A percentile compares a stretch with the other conserved stretches of the same genome.
Evolutionary conservation across 2,888 invertebrate species (phyloP).

Genomic region (Lamellibrachia columna): DNA sequence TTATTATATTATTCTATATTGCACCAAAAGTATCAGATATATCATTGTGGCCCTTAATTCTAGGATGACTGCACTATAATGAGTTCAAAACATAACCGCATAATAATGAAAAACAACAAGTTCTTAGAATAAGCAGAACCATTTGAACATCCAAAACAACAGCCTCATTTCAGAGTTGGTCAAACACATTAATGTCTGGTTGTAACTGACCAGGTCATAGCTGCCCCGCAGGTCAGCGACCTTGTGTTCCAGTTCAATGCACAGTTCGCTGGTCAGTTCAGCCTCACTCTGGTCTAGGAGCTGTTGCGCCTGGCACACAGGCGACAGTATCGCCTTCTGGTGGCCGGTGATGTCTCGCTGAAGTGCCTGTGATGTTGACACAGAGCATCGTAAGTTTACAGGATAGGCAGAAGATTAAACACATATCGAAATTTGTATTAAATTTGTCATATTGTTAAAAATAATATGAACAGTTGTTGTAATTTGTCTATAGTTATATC

Average conservation of each 20-base stretch:
- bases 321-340: conserved; percentile 59
- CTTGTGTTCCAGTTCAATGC: conserved; percentile 53
- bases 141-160: neutral
- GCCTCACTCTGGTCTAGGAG: conserved; percentile 58
- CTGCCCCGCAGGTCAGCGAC: conserved; percentile 51
- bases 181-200: too few relatives aligned
- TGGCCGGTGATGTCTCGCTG: conserved; percentile 51
- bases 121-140: neutral
- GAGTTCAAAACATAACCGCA: too few relatives aligned
- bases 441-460: too few relatives aligned
- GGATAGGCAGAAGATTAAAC: neutral
- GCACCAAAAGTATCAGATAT: too few relatives aligned
- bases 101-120: neutral
- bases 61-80: too few relatives aligned
- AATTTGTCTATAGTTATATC: too few relatives aligned
- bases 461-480: too few relatives aligned
- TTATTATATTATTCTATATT: too few relatives aligned
- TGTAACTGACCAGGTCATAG: conserved; percentile 49
- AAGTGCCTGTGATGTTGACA: conserved; percentile 25
- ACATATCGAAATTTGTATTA: neutral
- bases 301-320: conserved; percentile 60
- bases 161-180: neutral
- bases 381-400: neutral
- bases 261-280: conserved; percentile 60
- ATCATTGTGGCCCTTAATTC: too few relatives aligned